These are phyloP conservation scores for Homarus americanus DNA, from an alignment of 1,140 invertebrate species.

Conservation along the genomic window DNA sequence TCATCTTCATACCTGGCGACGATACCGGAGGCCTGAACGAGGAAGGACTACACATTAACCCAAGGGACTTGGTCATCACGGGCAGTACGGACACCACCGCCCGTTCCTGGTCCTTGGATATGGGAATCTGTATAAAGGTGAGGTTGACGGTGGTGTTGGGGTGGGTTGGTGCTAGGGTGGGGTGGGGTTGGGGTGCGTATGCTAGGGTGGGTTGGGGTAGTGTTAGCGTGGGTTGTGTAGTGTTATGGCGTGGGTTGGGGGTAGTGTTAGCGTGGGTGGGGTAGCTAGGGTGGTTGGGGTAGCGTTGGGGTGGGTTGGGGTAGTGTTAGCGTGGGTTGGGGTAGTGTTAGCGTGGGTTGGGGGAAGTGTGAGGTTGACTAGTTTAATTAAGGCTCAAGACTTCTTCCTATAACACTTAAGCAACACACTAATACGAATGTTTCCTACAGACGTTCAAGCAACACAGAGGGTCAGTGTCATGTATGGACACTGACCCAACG, in stretches of 20 bases:
- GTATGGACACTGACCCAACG: constrained; percentile 79
- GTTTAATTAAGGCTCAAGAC: too few relatives aligned
- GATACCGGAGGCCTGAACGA: constrained; percentile 76
- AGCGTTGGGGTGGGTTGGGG: not conserved
- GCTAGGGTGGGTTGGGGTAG: too few relatives aligned
- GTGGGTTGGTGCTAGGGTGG: too few relatives aligned
- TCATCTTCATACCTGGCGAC: constrained; percentile 80
- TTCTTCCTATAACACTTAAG: too few relatives aligned
- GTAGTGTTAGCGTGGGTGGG: too few relatives aligned
- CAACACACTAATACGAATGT: too few relatives aligned
- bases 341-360: not conserved
- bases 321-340: not conserved
- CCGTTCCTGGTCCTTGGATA: constrained; percentile 80
- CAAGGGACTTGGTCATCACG: constrained; percentile 79
- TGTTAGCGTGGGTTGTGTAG: too few relatives aligned
- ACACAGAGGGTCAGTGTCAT: constrained; percentile 80
- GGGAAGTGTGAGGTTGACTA: too few relatives aligned
- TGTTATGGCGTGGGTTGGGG: too few relatives aligned
- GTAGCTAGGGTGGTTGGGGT: too few relatives aligned
- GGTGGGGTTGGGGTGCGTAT: too few relatives aligned
- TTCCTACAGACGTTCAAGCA: constrained; percentile 76
- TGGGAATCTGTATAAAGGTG: constrained; percentile 79
- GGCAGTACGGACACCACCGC: constrained; percentile 80
- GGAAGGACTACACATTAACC: constrained; percentile 76
- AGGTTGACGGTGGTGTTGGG: not conserved